These are phyloP conservation scores for Metallyticus violacea DNA, from an alignment of 2,888 invertebrate species.

Conservation along the genomic window DNA sequence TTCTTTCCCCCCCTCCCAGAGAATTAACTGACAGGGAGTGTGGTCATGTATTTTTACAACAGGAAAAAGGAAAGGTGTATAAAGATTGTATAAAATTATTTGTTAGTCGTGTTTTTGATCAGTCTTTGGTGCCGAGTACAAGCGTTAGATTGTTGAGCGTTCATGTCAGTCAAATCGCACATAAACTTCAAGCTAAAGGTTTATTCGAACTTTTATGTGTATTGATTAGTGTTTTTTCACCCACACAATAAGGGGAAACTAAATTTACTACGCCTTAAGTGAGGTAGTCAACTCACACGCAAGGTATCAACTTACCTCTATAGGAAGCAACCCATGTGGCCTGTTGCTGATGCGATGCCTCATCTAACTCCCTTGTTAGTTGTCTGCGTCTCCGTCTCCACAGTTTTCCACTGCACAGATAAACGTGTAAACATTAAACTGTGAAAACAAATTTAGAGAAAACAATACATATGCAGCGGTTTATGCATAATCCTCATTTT, in stretches of 20 bases:
- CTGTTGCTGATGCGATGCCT: slow-evolving; percentile 26
- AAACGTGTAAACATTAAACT: too few relatives aligned
- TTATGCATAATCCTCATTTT: too few relatives aligned
- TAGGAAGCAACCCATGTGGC: slow-evolving; percentile 41
- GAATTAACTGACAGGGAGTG: too few relatives aligned
- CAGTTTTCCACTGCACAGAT: slow-evolving; percentile 34
- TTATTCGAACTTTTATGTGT: background rate
- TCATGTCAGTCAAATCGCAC: background rate
- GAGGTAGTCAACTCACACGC: background rate
- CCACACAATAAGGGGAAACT: background rate
- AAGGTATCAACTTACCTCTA: slow-evolving; percentile 32
- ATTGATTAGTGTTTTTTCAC: background rate
- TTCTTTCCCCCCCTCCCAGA: too few relatives aligned
- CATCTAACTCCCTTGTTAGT: slow-evolving; percentile 36
- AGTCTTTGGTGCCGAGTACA: too few relatives aligned
- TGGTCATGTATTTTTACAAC: too few relatives aligned
- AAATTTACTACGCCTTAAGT: background rate
- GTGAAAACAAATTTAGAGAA: too few relatives aligned
- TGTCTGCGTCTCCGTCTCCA: slow-evolving; percentile 36
- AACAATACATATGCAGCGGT: too few relatives aligned
- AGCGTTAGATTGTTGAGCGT: too few relatives aligned
- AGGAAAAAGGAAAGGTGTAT: too few relatives aligned
- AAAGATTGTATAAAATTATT: too few relatives aligned
- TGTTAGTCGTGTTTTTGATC: too few relatives aligned
- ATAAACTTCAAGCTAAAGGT: background rate